Evolutionary conservation across 2,888 invertebrate genomes (phyloP).

Genomic region (Meta bourneti): DNA sequence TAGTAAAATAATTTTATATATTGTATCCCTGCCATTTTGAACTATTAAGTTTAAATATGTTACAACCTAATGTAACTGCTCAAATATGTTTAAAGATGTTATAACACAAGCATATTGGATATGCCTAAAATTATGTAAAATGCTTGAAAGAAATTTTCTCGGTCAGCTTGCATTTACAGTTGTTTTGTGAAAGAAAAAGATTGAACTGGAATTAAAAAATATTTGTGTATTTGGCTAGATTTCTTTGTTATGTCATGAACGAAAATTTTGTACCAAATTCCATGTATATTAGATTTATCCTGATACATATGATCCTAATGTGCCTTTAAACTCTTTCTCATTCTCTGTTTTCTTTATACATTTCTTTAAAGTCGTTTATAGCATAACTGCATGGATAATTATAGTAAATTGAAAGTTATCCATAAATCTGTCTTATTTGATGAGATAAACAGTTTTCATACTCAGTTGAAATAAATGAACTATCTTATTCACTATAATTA

Average conservation of each 20-base stretch:
- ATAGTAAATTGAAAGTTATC: too few relatives aligned
- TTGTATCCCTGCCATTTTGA: conserved; percentile 52
- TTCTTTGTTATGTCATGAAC: conserved; percentile 3
- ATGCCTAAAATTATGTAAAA: conserved; percentile 23
- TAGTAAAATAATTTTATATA: conserved; percentile 27
- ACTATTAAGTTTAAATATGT: conserved; percentile 58
- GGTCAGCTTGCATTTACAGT: conserved; percentile 20
- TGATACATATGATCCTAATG: too few relatives aligned
- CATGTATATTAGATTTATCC: too few relatives aligned
- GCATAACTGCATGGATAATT: too few relatives aligned
- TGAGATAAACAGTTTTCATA: too few relatives aligned
- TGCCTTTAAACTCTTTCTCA: too few relatives aligned
- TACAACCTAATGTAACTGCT: conserved; percentile 56
- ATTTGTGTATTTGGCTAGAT: conserved; percentile 45
- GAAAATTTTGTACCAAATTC: too few relatives aligned
- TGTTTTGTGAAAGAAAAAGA: conserved; percentile 46
- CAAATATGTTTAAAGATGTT: conserved; percentile 46
- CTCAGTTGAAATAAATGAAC: too few relatives aligned
- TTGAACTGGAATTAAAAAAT: conserved; percentile 50
- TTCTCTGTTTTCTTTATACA: too few relatives aligned
- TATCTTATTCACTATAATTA: too few relatives aligned
- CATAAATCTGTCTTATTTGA: too few relatives aligned
- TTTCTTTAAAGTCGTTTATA: too few relatives aligned
- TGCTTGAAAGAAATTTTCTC: conserved; percentile 26
- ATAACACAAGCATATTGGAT: conserved; percentile 15